Evolutionary conservation across 2,113 vertebrate genomes (phyloP), one percentile per base, ranked within the genome.

Genomic region (Anthoscopus minutus): DNA sequence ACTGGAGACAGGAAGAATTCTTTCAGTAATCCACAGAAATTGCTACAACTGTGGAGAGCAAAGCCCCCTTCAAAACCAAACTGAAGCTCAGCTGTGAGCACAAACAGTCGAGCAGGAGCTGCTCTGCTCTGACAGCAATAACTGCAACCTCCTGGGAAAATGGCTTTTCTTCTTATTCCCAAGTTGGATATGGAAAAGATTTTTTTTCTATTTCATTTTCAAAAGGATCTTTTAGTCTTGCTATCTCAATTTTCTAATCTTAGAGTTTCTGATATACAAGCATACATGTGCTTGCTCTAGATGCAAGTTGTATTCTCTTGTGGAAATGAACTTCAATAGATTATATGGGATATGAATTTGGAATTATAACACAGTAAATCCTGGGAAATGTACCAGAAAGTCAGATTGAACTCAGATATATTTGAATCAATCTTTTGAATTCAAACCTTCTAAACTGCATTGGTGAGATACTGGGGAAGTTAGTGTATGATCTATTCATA

Each of bases 371-470:
- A 58, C 9, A 78, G 76, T 92, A 78, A 83, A 95, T 94, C 93
- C 67, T 81, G n/a, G 56, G 85, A 82, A 88, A 94, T 58, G 48
- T 37, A 95, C 47, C 44, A 88, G n/a, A 65, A 88, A 92, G 67
- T 88, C 76, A 90, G 79, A 94, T 20, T 81, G 71, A 92, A 74
- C 71, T 93, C 79, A 70, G 79, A 83, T 90, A 86, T 77, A 60
- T 74, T 44, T 81, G 69, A 96, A 73, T 94, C 76, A 54, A 89
- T 90, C 92, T 88, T 95, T 86, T 80, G 67, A 92, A 83, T 77
- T 72, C 67, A 82, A 91, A 88, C 54, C 27, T 92, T 78, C 67
- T 51, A 64, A 89, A 96, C 71, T 30, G 67, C 47, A 51, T 66
- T 66, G 87, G 56, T 74, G 60, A 81, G 72, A 77, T 53, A 64